Base-by-base conservation (phyloP, 2,888 invertebrate species). In the Drosophila mimetica region DNA sequence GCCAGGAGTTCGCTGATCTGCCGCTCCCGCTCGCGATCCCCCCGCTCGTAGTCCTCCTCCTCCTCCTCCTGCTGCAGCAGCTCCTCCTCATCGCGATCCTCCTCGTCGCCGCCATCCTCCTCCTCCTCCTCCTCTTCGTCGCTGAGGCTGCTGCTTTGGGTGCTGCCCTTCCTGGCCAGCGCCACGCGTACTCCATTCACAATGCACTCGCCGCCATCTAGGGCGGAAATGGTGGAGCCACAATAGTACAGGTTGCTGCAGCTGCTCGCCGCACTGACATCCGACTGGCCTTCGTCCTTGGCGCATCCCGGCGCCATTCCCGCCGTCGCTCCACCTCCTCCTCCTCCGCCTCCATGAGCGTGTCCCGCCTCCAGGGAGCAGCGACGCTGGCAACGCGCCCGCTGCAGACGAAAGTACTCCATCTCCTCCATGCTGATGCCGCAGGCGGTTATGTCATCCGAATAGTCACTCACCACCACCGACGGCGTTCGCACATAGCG, bases 391-490 rank as follows among this genome's bases (percentile, higher is more conserved):
- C 90, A 79, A 28, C 91, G 89, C 67, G 91, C 76, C 14, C 93
- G 90, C 69, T 93, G 93, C 75, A 91, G 92, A 3, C 93, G 91
- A 78, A 93, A 93, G 83, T 93, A 93, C 79, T 94, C 94, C 71
- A 94, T 93, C 76, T 94, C 94, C 78, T 94, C 94, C 42, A 94
- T 90, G 25, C 93, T 93, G 16, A 94, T 91, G 51, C 93, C 93
- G 58, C 92, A 92, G 79, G 93, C 92, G n/a, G 79, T 88, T 6
- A 93, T 92, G 84, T 95, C 96, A 86, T 96, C 96, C 0, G 96
- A 96, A 88, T 96, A 96, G 90, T 97, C 97, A 87, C 96, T 96
- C 41, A 97, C 96, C 3, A 97, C 96, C 46, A 97, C 96, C 58
- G 96, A 96, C 0, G 97, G 97, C 0, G 96, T 96, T 65, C 96